A percentile compares a stretch with the other conserved stretches of the same genome.
These are phyloP conservation scores for Microcebus murinus DNA, from an alignment of 2,113 vertebrate species.

Conservation along the genomic window DNA sequence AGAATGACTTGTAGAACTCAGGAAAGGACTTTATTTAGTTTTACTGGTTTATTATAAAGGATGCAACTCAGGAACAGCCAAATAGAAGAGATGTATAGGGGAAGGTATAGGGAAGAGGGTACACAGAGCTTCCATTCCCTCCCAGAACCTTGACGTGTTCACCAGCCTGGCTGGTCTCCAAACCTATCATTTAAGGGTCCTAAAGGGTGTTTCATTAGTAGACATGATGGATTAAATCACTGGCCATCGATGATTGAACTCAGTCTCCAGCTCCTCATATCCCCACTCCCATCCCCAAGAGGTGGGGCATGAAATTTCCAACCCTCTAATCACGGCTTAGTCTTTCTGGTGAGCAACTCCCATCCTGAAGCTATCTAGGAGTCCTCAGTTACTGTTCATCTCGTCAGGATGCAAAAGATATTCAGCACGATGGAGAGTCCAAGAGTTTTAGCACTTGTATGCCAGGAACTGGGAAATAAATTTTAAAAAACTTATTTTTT, in stretches of 20 bases:
- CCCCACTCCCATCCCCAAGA: background rate
- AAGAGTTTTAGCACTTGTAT: background rate
- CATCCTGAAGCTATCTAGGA: background rate
- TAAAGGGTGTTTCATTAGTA: background rate
- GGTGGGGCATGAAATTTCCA: background rate
- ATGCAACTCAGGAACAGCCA: background rate
- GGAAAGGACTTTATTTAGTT: background rate
- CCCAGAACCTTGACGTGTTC: background rate
- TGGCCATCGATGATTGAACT: background rate
- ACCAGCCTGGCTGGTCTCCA: background rate
- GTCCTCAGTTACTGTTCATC: background rate
- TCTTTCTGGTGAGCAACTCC: background rate
- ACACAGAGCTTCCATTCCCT: background rate
- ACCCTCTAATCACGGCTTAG: background rate
- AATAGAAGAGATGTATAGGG: background rate
- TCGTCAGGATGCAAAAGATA: background rate
- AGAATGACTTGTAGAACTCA: background rate
- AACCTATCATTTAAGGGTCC: background rate
- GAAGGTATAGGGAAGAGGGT: background rate
- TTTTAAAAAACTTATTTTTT: background rate
- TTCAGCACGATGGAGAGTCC: background rate
- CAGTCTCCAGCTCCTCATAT: background rate
- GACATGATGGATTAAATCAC: background rate
- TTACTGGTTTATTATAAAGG: background rate
- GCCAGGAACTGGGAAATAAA: background rate